phyloP scores from a whole-genome alignment of 2,113 vertebrate genomes.

The Semicossyphus pulcher region DNA sequence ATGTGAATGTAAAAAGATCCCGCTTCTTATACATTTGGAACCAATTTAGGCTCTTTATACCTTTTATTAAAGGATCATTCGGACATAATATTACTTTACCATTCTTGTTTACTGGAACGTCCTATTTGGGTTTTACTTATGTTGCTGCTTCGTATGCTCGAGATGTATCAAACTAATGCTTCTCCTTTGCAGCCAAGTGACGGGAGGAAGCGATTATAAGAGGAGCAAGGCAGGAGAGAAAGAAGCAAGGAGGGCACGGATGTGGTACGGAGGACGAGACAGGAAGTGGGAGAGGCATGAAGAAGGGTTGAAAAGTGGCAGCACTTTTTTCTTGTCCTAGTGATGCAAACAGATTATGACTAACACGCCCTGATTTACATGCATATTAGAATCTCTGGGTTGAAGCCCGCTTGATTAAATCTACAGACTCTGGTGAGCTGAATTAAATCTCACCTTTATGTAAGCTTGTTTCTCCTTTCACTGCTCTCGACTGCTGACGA shows the following conservation, averaged over 20 bases:
- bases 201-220: not conserved
- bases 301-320: not conserved
- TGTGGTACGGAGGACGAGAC: not conserved
- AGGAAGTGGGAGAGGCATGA: not conserved
- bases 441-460: conserved; percentile 48
- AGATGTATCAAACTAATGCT: no score
- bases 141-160: no score
- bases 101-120: no score
- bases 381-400: conserved; percentile 44
- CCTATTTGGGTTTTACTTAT: no score
- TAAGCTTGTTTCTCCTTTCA: conserved; percentile 18
- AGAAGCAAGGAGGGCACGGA: not conserved
- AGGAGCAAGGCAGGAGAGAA: not conserved
- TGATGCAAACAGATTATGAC: conserved; percentile 46
- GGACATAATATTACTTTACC: no score
- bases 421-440: conserved; percentile 9
- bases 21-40: no score
- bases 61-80: no score
- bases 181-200: not conserved
- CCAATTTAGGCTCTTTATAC: no score
- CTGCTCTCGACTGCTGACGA: conserved; percentile 17
- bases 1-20: no score
- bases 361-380: conserved; percentile 57
- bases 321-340: not conserved
- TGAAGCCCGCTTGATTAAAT: conserved; percentile 50